Conservation (phyloP, 2,797 vertebrate species). For the Anniella stebbinsi region DNA sequence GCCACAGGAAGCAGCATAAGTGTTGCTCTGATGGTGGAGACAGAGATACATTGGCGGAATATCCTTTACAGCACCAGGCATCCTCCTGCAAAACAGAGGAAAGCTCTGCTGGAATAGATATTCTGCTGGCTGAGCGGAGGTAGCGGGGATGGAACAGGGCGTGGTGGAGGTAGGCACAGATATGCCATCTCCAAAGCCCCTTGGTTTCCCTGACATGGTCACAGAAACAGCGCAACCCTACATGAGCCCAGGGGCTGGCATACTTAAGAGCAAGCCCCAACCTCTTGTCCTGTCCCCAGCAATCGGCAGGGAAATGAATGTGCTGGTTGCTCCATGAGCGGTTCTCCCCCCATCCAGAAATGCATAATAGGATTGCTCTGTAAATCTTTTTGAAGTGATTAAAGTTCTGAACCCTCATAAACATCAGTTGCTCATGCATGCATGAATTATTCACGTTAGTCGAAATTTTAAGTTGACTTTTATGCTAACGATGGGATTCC, state of each 20-base stretch:
- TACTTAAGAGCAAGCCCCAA: neutral
- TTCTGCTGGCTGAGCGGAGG: neutral
- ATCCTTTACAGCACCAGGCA: neutral
- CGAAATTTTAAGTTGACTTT: neutral
- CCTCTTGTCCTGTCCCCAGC: no score
- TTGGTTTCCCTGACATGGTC: neutral
- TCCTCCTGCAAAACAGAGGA: neutral
- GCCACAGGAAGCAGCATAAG: no score
- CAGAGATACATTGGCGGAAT: neutral
- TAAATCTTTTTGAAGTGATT: constrained; percentile 42
- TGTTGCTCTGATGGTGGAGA: neutral
- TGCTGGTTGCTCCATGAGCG: neutral
- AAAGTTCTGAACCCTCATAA: constrained; percentile 58
- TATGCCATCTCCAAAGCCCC: neutral
- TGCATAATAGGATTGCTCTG: neutral
- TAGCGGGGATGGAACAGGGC: neutral
- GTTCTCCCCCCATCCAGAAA: neutral
- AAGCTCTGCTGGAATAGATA: neutral
- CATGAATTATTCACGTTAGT: constrained; percentile 51
- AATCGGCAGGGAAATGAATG: neutral
- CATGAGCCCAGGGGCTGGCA: neutral
- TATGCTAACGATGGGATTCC: neutral
- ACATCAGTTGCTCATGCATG: constrained; percentile 40
- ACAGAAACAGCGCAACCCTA: neutral
- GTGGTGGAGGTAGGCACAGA: neutral